Base-by-base conservation (phyloP, 2,888 invertebrate genomes). In the Drosophila infuscata region DNA sequence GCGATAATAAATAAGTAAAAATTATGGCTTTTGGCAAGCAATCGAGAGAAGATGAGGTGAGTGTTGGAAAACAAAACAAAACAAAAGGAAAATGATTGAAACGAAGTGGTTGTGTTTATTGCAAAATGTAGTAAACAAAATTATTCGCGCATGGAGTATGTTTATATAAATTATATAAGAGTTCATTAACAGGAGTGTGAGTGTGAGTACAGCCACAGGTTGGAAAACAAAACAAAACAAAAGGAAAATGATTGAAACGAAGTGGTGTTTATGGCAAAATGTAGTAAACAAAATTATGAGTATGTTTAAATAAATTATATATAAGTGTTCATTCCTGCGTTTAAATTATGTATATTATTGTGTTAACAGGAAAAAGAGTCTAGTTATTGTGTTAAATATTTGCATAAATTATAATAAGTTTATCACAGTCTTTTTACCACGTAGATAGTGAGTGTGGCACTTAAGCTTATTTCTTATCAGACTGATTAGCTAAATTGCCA, bases 201-300 rank as follows among this genome's bases (percentile, higher is more conserved):
- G n/a, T n/a, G n/a, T n/a, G n/a, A n/a, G n/a, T n/a, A n/a, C n/a
- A 67, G 33, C 33, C 7, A 79, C 77, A 78, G 64, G 54, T 65
- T 65, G 32, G 17, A 59, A 59, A 58, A 43, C 1, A 8, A 51
- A 65, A 41, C 9, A 64, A 53, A 41, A 20, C 17, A 60, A 30
- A 74, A 51, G 17, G 30, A 52, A 8, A 57, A 35, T 59, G 0
- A 25, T 43, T 3, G 52, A 48, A 32, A 0, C 38, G 15, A 63
- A 48, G 25, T 48, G 53, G 33, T 57, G 0, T 46, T 53, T 62
- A 36, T 36, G 36, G 25, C n/a, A 36, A 35, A 41, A 48, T 56
- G 15, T 53, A 43, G 33, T 12, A 2, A 38, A 38, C 3, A 3
- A 33, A 68, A n/a, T 56, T 30, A 32, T 32, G 15, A 69, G 30